Conservation (phyloP, 1,140 invertebrate genomes). For the Eumeta japonica region DNA sequence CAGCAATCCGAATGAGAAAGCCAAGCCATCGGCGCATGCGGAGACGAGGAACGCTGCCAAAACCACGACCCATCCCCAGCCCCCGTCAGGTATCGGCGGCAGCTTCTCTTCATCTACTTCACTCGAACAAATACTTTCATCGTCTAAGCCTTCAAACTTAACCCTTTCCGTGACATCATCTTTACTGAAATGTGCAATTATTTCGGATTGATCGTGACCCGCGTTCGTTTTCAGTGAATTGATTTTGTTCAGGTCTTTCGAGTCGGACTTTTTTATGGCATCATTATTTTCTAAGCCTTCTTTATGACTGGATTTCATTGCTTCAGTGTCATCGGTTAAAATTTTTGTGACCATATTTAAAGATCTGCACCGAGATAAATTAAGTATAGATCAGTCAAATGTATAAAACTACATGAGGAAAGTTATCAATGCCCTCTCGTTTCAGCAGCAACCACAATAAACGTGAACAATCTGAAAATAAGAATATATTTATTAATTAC, state of each 20-base stretch:
- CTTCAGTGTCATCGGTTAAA: neutral
- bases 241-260: constrained; percentile 30
- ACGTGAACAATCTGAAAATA: too few relatives aligned
- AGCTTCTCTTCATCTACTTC: constrained; percentile 20
- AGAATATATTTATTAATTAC: too few relatives aligned
- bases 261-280: neutral
- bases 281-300: neutral
- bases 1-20: constrained; percentile 86
- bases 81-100: constrained; percentile 42
- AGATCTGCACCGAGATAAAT: too few relatives aligned
- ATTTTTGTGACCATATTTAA: too few relatives aligned
- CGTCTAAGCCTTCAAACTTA: constrained; percentile 33
- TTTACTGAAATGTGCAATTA: constrained; percentile 24
- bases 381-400: too few relatives aligned
- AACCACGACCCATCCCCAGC: constrained; percentile 82
- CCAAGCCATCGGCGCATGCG: constrained; percentile 86
- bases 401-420: too few relatives aligned
- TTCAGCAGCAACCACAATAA: too few relatives aligned
- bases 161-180: constrained; percentile 29
- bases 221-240: constrained; percentile 27
- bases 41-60: constrained; percentile 77
- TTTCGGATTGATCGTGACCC: constrained; percentile 13
- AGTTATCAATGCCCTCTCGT: too few relatives aligned
- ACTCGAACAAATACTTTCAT: constrained; percentile 36
- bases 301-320: neutral